Evolutionary conservation across 2,888 invertebrate genomes (phyloP), one percentile per base, ranked within the genome.

Genomic region (Callyntrura sp.): DNA sequence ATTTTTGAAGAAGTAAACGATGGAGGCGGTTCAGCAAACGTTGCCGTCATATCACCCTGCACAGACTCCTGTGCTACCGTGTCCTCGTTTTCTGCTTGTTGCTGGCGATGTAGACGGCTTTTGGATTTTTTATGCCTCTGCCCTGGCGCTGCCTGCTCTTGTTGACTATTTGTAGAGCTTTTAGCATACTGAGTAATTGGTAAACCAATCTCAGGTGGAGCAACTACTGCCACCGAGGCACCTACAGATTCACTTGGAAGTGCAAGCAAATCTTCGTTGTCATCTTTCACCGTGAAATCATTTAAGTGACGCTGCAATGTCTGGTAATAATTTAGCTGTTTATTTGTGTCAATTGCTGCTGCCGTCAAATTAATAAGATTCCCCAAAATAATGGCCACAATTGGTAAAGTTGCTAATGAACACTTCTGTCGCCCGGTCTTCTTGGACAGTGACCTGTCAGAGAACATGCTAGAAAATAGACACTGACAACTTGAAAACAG

Each of bases 221-320:
- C 87, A 20, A 55, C 79, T 12, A 78, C 65, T n/a, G 65, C 62
- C 9, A 68, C 70, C 1, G 84, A 51, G 2, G 25, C 12, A 14
- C 55, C 68, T 0, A 2, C 17, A 9, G 43, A 35, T 2, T 87
- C 65, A 76, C 88, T 88, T 1, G 88, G 84, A 35, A 89, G 17
- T 25, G 88, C 88, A 6, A 89, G 57, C 62, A 89, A 84, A 68
- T 89, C 88, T 35, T 84, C 43, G 0, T 55, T n/a, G 28, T 89
- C 88, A 84, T 89, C 84, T 68, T 89, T 89, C 5, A 89, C 78
- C 8, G 88, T 89, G 20, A 89, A 89, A 9, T 60, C 83, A 28
- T 84, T 62, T 25, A 88, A 65, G 43, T 88, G 88, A 5, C 76
- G 60, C 4, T n/a, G 12, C 17, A 83, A 48, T 0, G 45, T 82